phyloP scores from a whole-genome alignment of 2,888 invertebrate species.

The Conomelus anceps region DNA sequence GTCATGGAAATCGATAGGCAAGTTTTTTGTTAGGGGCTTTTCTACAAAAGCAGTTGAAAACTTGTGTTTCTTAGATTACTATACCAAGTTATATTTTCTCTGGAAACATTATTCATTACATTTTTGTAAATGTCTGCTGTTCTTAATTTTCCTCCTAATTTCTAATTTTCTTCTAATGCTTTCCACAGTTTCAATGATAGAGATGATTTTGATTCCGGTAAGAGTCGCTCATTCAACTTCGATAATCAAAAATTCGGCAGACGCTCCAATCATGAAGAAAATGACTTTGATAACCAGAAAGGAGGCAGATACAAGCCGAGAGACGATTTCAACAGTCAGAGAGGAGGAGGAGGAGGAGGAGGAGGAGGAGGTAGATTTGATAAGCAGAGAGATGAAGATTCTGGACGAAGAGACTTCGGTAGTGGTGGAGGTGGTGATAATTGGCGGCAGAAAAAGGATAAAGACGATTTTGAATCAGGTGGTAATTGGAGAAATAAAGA shows the following conservation, averaged over 20 bases:
- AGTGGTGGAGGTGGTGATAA: slow-evolving; percentile 15
- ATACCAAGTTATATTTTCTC: too few species aligned
- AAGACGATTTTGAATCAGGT: neutral
- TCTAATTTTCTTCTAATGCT: neutral
- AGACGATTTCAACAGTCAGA: slow-evolving; percentile 29
- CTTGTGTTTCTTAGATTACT: too few species aligned
- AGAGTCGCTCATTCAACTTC: neutral
- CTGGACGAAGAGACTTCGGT: slow-evolving; percentile 18
- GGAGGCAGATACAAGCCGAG: slow-evolving; percentile 26
- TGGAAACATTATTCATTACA: too few species aligned
- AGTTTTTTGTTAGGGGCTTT: too few species aligned
- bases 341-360: slow-evolving; percentile 28
- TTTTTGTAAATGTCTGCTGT: neutral
- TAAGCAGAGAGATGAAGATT: slow-evolving; percentile 14
- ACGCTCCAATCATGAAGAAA: slow-evolving; percentile 8
- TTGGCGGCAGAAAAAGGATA: slow-evolving; percentile 12
- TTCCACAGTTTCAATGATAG: neutral
- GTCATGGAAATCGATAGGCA: too few species aligned
- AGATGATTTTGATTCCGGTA: neutral
- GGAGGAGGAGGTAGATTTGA: slow-evolving; percentile 21
- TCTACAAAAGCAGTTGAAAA: too few species aligned
- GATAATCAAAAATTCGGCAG: neutral
- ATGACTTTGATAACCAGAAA: slow-evolving; percentile 28
- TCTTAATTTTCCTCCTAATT: neutral
- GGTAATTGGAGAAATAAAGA: slow-evolving; percentile 10